Base-by-base conservation (phyloP, 2,797 vertebrate genomes). In the Vipera latastei region DNA sequence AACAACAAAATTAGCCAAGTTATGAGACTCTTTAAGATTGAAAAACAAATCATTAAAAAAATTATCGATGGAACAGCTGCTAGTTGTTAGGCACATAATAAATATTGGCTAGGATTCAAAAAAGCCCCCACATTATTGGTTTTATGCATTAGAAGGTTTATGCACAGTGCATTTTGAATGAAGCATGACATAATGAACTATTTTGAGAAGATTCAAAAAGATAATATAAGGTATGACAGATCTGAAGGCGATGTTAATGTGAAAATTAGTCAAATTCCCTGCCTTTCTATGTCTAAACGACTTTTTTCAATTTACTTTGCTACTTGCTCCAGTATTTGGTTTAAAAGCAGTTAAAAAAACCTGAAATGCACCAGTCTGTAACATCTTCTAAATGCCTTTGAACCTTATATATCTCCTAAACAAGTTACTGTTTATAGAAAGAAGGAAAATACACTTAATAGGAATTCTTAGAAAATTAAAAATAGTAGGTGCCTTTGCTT, bases 1-100 rank as follows among this genome's bases (percentile, higher is more conserved):
- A 93, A 85, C 93, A 91, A 88, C 92, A 95, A 92, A 91, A 16
- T 61, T 94, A 94, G 86, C 92, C 69, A 95, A 91, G 61, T 69
- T 56, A 12, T 92, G 89, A 95, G 94, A 90, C 6, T 89, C 51
- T 28, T 95, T 56, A 56, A 95, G 83, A 88, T 44, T 93, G 91
- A 48, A 95, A n/a, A 63, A 22, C 11, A 90, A 32, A 63, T 89
- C 4, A 16, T 90, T 90, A 8, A 4, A 93, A 28, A 60, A 91
- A 44, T n/a, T 88, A 5, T n/a, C 25, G 4, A 57, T 65, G 18
- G 78, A 86, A 85, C 89, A 90, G 92, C 59, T 73, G 92, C 44
- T 59, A 69, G 56, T 69, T 26, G 28, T 25, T 83, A 90, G 32
- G 53, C 60, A 69, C 65, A 56, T 57, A 44, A 78, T 78, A 78